Percentiles rank a stretch among this genome's conserved stretches.
Evolutionary conservation across 2,797 vertebrate species (phyloP).

Genomic region (Galagoides demidoff): DNA sequence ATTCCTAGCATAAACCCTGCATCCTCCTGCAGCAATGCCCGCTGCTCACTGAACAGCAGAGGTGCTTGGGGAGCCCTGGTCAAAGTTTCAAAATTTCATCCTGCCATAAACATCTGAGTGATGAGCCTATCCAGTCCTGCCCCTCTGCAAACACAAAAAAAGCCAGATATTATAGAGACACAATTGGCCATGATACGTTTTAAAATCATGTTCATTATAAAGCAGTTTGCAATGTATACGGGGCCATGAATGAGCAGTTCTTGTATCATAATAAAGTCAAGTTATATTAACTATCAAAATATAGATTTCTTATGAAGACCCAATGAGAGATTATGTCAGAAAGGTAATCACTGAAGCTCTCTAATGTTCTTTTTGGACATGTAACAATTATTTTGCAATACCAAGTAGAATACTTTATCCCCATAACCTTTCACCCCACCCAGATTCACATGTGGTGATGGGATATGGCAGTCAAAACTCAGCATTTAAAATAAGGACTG

Average conservation of each 20-base stretch:
- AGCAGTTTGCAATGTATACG: not conserved
- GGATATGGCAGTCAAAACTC: not conserved
- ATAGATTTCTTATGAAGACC: not conserved
- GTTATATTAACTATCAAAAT: not conserved
- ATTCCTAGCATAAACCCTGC: not conserved
- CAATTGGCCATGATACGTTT: not conserved
- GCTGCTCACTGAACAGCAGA: not conserved
- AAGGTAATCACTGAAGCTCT: not conserved
- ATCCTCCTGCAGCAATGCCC: not conserved
- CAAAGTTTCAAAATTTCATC: slow-evolving; percentile 40
- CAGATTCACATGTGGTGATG: not conserved
- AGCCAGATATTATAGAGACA: slow-evolving; percentile 13
- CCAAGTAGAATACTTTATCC: not conserved
- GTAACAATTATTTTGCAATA: slow-evolving; percentile 36
- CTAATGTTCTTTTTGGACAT: not conserved
- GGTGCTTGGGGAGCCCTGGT: not conserved
- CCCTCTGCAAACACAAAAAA: slow-evolving; percentile 21
- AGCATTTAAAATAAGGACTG: not conserved
- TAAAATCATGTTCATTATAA: not conserved
- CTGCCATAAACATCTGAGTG: not conserved
- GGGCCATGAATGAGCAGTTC: not conserved
- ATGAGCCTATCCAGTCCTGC: not conserved
- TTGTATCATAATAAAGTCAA: not conserved
- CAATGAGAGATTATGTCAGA: not conserved
- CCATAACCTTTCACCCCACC: not conserved